Base-by-base conservation (phyloP, 2,113 vertebrate species). In the Tetrao urogallus region DNA sequence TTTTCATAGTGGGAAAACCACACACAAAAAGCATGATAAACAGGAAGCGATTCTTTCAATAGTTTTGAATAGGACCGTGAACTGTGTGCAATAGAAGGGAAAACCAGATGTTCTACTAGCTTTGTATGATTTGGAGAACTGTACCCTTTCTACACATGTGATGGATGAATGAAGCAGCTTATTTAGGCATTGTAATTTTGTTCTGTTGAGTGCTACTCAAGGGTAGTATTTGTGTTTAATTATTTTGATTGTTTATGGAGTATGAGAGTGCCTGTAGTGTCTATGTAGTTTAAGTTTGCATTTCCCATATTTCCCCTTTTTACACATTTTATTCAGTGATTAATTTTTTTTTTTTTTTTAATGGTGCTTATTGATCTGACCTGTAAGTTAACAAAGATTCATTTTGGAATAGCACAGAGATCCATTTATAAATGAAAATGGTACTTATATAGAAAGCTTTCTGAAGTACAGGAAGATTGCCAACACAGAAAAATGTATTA, bases 351-450 rank as follows among this genome's bases (percentile, higher is more conserved):
- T 50, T 28, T 52, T 52, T 28, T 52, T 27, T 27, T 52, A 81
- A 79, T 73, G 40, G 8, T 81, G 20, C 11, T 81, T 84, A 76
- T 70, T 3, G 28, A 86, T 66, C 82, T 94, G 72, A 82, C 61
- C 69, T 95, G n/a, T 86, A 75, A 66, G 52, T 45, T 88, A 64
- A 82, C 65, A 76, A 65, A 79, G 45, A 79, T 73, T 84, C 63
- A 28, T 88, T 96, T 86, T 86, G 45, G n/a, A 94, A 86, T 50
- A 54, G n/a, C 58, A 72, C 28, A 63, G 50, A 79, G n/a, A 88
- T 95, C 42, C 50, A 81, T 89, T 91, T 93, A 89, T 45, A 88
- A 94, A 90, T 91, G 4, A 92, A 88, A 96, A 77, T 78, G 11
- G 75, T 91, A 36, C 58, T 94, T 90, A 58, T 16, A 58, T 8